Conservation (phyloP, 2,113 vertebrate genomes). For the Solea senegalensis region DNA sequence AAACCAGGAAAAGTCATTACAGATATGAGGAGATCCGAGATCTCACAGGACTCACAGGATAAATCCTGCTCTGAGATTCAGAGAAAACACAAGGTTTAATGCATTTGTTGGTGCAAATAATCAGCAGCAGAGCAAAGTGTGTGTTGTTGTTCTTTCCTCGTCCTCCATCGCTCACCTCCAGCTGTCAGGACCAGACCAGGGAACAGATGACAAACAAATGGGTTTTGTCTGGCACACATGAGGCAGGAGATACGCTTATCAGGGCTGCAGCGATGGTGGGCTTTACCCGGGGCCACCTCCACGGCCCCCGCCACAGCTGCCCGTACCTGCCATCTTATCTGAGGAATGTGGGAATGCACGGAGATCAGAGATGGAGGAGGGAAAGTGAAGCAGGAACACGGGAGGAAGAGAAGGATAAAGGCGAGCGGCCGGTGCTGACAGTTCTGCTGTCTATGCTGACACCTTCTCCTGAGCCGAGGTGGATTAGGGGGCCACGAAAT, state of each 20-base stretch:
- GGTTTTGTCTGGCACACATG: conserved; percentile 76
- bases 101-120: too few relatives aligned
- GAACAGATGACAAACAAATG: conserved; percentile 76
- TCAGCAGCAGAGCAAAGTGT: too few relatives aligned
- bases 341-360: conserved; percentile 73
- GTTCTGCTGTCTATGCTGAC: conserved; percentile 39
- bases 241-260: conserved; percentile 76
- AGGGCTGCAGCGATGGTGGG: conserved; percentile 54
- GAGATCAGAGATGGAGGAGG: conserved; percentile 15
- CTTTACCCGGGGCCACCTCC: conserved; percentile 46
- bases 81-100: too few relatives aligned
- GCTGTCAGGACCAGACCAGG: conserved; percentile 66
- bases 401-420: conserved; percentile 23
- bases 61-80: too few relatives aligned
- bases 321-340: conserved; percentile 73
- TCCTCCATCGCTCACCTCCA: conserved; percentile 53
- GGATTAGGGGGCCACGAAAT: conserved; percentile 42
- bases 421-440: conserved; percentile 53
- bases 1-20: too few relatives aligned
- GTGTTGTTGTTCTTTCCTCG: neutral
- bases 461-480: conserved; percentile 55
- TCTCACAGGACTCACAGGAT: too few relatives aligned
- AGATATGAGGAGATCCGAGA: too few relatives aligned
- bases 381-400: conserved; percentile 5
- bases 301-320: conserved; percentile 30